These are phyloP conservation scores for Nymphalis c-album DNA, from an alignment of 2,888 invertebrate species.

Conservation along the genomic window DNA sequence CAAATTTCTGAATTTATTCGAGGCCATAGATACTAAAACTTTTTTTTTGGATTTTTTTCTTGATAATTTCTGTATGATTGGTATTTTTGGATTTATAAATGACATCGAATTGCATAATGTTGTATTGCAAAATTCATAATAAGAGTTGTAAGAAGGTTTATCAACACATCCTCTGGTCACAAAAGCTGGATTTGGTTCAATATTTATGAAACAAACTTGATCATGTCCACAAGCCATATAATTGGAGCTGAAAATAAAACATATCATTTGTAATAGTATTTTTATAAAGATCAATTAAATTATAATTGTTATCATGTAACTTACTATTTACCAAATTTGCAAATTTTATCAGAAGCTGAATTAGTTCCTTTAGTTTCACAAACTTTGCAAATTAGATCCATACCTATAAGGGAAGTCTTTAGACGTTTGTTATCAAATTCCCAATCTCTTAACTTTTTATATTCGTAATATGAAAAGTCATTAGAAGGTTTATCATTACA, in stretches of 20 bases:
- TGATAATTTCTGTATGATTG: background rate
- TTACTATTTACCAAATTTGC: constrained; percentile 56
- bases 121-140: constrained; percentile 54
- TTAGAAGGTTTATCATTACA: constrained; percentile 65
- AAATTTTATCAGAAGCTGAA: constrained; percentile 48
- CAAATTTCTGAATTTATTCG: background rate
- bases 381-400: constrained; percentile 58
- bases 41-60: background rate
- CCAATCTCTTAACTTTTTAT: constrained; percentile 59
- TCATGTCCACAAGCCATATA: constrained; percentile 53
- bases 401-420: constrained; percentile 44
- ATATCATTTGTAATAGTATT: constrained; percentile 6
- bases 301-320: constrained; percentile 29
- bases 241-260: constrained; percentile 52
- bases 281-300: background rate
- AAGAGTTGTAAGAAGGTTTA: constrained; percentile 54
- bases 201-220: constrained; percentile 60
- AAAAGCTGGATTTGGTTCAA: constrained; percentile 50
- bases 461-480: constrained; percentile 54
- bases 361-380: constrained; percentile 57
- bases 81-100: constrained; percentile 7
- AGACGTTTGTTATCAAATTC: constrained; percentile 60
- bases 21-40: background rate
- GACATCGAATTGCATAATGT: constrained; percentile 50
- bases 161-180: constrained; percentile 62